Evolutionary conservation across 2,888 invertebrate species (phyloP), one percentile per base, ranked within the genome.

Genomic region (Fragum sueziense): DNA sequence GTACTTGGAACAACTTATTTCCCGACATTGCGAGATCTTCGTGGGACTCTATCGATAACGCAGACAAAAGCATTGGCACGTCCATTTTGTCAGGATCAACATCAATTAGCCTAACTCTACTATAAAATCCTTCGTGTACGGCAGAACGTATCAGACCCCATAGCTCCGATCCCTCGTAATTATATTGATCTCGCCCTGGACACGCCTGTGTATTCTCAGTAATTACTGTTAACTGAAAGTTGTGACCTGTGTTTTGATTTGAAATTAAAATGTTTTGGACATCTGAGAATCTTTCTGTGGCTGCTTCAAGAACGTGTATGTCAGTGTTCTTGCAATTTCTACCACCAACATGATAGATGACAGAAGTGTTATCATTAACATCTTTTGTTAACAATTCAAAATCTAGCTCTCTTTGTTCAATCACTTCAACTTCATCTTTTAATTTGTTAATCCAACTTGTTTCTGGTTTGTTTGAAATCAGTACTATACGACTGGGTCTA

Each of bases 101-200:
- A 17, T 84, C 84, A n/a, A 84, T 34, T 2, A 76, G 59, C 52
- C 67, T 62, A 14, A 78, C 22, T 31, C 70, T 74, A 2, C 70
- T 70, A 69, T 75, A 74, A 25, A 76, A 29, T 20, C 72, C 76
- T 31, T 84, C 84, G 25, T 75, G 57, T 17, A 80, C 41, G 7
- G 76, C 84, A 22, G 77, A 79, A 9, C 84, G 62, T 2, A 73
- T 74, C 68, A 84, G 52, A 1, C 84, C 81, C 84, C 84, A 84
- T 20, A 80, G 25, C 6, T 81, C 77, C 3, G 84, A 51, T 4
- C 74, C 74, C 17, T 3, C n/a, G 33, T 33, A 33, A 33, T 61
- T 31, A 20, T 31, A 25, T 20, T 29, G 20, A 9, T 29, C 20
- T 61, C 61, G 17, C 14, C 61, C 33, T 7, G 57, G 57, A 31